Conservation (phyloP, 2,113 vertebrate genomes). For the Eubucco bourcierii region DNA sequence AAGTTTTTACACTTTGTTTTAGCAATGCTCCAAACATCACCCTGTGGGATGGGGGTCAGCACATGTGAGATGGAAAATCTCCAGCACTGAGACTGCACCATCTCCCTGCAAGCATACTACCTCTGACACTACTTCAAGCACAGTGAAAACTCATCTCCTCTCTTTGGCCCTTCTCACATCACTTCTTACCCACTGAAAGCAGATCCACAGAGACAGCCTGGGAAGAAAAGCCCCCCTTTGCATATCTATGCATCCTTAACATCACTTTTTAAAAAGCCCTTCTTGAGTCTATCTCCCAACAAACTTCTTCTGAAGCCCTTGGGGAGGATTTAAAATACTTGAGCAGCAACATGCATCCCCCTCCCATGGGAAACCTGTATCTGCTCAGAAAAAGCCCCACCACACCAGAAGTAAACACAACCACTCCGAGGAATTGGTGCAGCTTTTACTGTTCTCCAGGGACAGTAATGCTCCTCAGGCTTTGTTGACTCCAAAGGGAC, state of each 20-base stretch:
- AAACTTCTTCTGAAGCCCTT: not conserved
- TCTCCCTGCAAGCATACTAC: fast-evolving
- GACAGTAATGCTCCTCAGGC: not conserved
- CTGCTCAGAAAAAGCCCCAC: not conserved
- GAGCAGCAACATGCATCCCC: not conserved
- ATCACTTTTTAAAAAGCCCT: not conserved
- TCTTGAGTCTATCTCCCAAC: not conserved
- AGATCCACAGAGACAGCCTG: fast-evolving
- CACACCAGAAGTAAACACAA: not conserved
- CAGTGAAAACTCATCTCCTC: not conserved
- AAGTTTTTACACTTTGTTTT: not conserved
- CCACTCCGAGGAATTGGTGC: not conserved
- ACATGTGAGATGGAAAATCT: fast-evolving
- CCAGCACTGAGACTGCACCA: not conserved
- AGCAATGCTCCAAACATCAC: not conserved
- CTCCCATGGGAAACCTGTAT: not conserved
- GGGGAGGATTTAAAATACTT: not conserved
- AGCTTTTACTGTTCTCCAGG: not conserved
- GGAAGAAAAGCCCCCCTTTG: not conserved
- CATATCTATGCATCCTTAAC: not conserved
- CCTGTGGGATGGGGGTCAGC: fast-evolving
- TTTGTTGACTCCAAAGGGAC: not conserved
- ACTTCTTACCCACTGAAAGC: not conserved
- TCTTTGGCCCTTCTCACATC: not conserved
- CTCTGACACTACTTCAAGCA: fast-evolving